Conservation (phyloP, 2,888 invertebrate species). For the Acrocyrtus sp. region DNA sequence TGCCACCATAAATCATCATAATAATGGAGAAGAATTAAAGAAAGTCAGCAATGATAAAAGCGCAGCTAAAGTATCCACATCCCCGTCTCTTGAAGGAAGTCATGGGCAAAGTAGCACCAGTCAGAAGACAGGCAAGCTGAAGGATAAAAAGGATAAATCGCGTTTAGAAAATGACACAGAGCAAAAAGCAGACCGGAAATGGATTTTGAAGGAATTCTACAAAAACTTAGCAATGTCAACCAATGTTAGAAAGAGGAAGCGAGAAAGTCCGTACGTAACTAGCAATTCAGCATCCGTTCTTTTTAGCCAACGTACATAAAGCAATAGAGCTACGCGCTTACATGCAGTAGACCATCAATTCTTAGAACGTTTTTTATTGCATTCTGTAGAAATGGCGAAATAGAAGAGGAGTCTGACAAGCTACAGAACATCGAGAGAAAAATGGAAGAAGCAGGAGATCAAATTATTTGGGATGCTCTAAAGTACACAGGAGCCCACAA, state of each 20-base stretch:
- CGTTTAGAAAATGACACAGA: conserved; percentile 67
- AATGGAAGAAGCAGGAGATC: conserved; percentile 79
- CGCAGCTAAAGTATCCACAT: background rate
- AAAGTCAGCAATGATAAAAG: background rate
- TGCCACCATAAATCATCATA: conserved; percentile 7
- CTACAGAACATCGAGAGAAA: conserved; percentile 79
- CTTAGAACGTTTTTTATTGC: no score
- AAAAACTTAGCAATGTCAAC: conserved; percentile 65
- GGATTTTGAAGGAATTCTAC: conserved; percentile 72
- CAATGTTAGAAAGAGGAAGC: conserved; percentile 61
- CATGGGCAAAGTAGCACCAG: conserved; percentile 8
- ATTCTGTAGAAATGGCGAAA: no score
- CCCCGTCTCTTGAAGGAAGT: conserved; percentile 10
- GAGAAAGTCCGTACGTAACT: conserved; percentile 55
- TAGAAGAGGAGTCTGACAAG: conserved; percentile 39
- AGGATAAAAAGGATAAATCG: conserved; percentile 65
- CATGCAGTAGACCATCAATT: no score
- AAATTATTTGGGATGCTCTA: conserved; percentile 81
- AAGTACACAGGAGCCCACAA: conserved; percentile 80
- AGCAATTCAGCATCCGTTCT: conserved; percentile 10
- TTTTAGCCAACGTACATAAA: no score
- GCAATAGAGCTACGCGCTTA: no score
- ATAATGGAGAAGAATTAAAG: conserved; percentile 4
- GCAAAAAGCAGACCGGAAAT: conserved; percentile 67
- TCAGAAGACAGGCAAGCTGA: conserved; percentile 36